These are phyloP conservation scores for Platichthys stellatus DNA, from an alignment of 2,113 vertebrate species.

Conservation along the genomic window DNA sequence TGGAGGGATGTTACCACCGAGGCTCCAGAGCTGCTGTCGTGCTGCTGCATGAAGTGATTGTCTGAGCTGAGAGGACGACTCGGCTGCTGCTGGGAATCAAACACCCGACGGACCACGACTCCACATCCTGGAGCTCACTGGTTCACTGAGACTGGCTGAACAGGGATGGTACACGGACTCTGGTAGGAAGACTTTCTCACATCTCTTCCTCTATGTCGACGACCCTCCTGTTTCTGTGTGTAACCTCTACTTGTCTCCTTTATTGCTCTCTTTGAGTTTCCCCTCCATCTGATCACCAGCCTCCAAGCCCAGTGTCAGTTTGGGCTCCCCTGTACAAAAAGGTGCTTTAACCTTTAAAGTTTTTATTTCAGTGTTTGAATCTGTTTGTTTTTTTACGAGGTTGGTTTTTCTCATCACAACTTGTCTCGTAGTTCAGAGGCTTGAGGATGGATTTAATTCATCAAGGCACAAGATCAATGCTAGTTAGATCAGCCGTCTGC, in stretches of 20 bases:
- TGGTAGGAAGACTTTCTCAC: constrained; percentile 53
- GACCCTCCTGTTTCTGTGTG: background rate
- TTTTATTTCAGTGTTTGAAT: background rate
- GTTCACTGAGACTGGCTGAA: background rate
- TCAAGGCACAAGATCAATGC: background rate
- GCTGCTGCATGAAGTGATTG: constrained; percentile 63
- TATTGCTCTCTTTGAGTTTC: background rate
- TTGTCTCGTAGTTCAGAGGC: constrained; percentile 6
- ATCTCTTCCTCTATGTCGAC: background rate
- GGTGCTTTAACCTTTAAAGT: background rate
- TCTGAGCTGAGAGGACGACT: constrained; percentile 44
- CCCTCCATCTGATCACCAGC: background rate
- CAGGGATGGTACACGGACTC: constrained; percentile 35
- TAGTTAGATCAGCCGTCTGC: background rate
- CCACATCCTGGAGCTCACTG: constrained; percentile 11
- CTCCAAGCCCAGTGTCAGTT: background rate
- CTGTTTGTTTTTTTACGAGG: background rate
- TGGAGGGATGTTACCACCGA: constrained; percentile 73
- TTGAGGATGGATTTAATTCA: constrained; percentile 16
- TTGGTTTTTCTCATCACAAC: background rate
- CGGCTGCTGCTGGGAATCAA: constrained; percentile 37
- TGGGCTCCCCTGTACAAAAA: background rate
- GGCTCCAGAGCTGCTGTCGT: constrained; percentile 29
- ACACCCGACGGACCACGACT: constrained; percentile 20
- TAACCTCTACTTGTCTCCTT: background rate